Conservation (phyloP, 2,113 vertebrate species). For the Psittacula cyanocephala region DNA sequence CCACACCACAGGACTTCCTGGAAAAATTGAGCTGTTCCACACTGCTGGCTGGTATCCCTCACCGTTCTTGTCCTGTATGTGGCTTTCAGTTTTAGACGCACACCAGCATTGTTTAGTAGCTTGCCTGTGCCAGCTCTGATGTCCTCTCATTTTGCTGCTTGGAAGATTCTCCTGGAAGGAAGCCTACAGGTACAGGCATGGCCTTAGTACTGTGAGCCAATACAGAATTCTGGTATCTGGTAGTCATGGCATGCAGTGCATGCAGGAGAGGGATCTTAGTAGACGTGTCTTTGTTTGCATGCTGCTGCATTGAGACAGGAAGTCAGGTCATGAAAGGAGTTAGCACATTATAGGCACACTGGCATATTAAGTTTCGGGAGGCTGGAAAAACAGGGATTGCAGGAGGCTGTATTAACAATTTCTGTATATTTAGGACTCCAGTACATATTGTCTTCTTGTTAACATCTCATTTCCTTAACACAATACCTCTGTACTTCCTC, state of each 20-base stretch:
- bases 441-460: not conserved
- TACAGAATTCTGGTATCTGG: not conserved
- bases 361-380: not conserved
- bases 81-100: not conserved
- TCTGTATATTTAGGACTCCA: not conserved
- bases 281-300: accelerated
- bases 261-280: not conserved
- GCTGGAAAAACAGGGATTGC: not conserved
- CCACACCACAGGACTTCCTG: not conserved
- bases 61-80: not conserved
- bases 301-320: not conserved
- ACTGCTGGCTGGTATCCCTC: not conserved
- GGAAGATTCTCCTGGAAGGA: not conserved
- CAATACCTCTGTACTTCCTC: not conserved
- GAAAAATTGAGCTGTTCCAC: not conserved
- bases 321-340: not conserved
- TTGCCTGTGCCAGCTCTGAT: not conserved
- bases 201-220: not conserved
- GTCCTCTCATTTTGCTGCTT: not conserved
- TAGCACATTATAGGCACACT: not conserved
- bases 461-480: not conserved
- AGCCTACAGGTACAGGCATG: not conserved
- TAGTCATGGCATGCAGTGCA: accelerated
- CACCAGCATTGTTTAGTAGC: accelerated
- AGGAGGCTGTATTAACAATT: not conserved